phyloP scores from a whole-genome alignment of 2,797 vertebrate species.

The Lophius americanus region DNA sequence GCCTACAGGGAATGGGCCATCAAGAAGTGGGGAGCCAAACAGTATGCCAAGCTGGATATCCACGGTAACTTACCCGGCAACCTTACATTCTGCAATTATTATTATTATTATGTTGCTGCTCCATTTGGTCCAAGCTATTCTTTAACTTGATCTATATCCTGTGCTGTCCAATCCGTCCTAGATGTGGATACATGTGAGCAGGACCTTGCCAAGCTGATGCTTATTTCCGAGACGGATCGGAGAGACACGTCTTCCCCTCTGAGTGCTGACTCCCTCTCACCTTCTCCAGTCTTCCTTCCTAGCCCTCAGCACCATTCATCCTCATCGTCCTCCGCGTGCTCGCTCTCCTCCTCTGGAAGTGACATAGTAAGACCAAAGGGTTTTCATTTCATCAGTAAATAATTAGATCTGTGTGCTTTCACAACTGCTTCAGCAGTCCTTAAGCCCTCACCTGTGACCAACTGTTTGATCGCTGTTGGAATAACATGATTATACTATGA shows the following conservation, averaged over 20 bases:
- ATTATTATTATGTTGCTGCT: too few species aligned
- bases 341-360: slow-evolving; percentile 88
- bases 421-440: not conserved
- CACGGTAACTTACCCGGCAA: slow-evolving; percentile 63
- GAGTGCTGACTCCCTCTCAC: slow-evolving; percentile 85
- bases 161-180: slow-evolving; percentile 13
- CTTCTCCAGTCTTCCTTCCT: slow-evolving; percentile 89
- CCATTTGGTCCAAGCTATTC: too few species aligned
- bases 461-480: not conserved
- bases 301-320: slow-evolving; percentile 84
- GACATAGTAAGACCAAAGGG: slow-evolving; percentile 85
- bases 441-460: not conserved
- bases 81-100: too few species aligned
- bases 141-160: too few species aligned
- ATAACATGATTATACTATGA: not conserved
- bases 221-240: slow-evolving; percentile 80
- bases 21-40: slow-evolving; percentile 90
- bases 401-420: not conserved
- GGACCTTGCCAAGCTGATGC: slow-evolving; percentile 67
- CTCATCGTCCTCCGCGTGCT: slow-evolving; percentile 83
- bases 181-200: slow-evolving; percentile 69
- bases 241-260: slow-evolving; percentile 85
- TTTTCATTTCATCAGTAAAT: not conserved
- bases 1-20: slow-evolving; percentile 95
- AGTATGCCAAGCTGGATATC: slow-evolving; percentile 78